These are phyloP conservation scores for Callyntrura guangdongensis DNA, from an alignment of 2,888 invertebrate species.

Conservation along the genomic window DNA sequence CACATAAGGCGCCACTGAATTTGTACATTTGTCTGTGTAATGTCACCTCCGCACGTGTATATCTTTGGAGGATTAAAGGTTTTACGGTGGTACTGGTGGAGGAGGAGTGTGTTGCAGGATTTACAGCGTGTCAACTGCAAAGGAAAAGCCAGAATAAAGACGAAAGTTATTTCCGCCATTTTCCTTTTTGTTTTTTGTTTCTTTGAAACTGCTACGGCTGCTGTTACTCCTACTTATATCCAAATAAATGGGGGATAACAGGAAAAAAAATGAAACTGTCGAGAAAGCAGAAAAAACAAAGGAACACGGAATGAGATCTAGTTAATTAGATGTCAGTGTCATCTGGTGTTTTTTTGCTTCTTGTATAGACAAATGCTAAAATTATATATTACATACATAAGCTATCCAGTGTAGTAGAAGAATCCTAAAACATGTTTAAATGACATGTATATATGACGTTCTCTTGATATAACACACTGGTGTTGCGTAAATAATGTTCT, in stretches of 20 bases:
- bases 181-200: not conserved
- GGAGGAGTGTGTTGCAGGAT: constrained; percentile 43
- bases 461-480: no score
- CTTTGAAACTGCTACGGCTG: constrained; percentile 1
- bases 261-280: no score
- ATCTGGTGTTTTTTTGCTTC: not conserved
- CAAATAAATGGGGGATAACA: no score
- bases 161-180: not conserved
- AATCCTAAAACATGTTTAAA: no score
- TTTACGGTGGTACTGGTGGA: not conserved
- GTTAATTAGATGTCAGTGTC: constrained; percentile 65
- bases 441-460: no score
- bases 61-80: constrained; percentile 49
- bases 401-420: no score
- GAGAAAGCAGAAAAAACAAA: no score
- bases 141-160: not conserved
- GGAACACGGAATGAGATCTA: constrained; percentile 33
- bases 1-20: no score
- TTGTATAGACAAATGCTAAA: no score
- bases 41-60: constrained; percentile 13
- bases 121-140: constrained; percentile 38
- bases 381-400: no score
- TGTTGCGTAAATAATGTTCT: no score
- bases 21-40: constrained; percentile 11
- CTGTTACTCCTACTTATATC: not conserved